phyloP scores from a whole-genome alignment of 2,113 vertebrate genomes.

The Calidris pugnax region DNA sequence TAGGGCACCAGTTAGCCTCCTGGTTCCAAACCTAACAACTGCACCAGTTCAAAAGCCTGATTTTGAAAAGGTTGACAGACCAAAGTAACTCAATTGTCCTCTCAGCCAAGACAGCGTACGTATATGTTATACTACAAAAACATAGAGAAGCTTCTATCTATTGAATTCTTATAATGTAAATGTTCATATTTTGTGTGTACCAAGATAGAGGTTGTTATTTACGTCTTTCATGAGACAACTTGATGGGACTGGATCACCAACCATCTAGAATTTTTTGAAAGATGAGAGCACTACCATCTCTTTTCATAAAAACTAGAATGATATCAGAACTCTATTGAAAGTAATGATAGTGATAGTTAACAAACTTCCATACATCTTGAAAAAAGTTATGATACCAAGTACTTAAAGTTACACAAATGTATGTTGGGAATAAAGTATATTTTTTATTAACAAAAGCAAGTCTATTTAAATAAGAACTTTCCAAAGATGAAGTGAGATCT shows the following conservation, averaged over 20 bases:
- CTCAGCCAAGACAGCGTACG: rapidly evolving
- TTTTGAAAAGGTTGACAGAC: not conserved
- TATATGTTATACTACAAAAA: not conserved
- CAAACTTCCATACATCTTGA: not conserved
- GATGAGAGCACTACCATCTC: not conserved
- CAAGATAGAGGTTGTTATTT: not conserved
- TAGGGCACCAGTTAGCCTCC: rapidly evolving
- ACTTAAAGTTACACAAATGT: rapidly evolving
- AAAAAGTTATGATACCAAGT: not conserved
- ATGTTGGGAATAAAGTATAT: not conserved
- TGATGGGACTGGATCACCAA: not conserved
- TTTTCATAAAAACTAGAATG: not conserved
- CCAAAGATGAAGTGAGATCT: not conserved
- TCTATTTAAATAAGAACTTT: not conserved
- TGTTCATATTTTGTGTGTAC: not conserved
- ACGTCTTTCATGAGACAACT: rapidly evolving
- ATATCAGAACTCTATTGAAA: not conserved
- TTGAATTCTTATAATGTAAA: not conserved
- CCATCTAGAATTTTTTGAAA: not conserved
- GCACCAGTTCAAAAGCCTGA: not conserved
- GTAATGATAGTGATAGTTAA: not conserved
- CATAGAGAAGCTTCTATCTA: not conserved
- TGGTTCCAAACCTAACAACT: not conserved
- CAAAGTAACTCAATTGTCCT: not conserved
- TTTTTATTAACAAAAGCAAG: not conserved